phyloP scores from a whole-genome alignment of 2,797 vertebrate genomes.

The Okamejei kenojei region DNA sequence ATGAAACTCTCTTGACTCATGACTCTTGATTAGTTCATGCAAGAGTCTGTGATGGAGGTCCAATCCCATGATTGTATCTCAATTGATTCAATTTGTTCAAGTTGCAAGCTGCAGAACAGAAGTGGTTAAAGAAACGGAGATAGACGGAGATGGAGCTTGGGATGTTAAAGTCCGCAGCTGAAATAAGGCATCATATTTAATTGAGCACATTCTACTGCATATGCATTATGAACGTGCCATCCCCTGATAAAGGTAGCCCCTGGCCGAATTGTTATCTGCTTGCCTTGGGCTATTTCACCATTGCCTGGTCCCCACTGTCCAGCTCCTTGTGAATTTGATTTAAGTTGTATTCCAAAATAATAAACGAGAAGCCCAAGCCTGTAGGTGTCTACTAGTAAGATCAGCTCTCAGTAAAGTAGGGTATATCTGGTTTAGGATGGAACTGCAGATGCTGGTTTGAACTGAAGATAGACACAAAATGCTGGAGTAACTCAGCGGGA shows the following conservation, averaged over 20 bases:
- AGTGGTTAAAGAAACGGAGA: neutral
- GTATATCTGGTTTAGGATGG: neutral
- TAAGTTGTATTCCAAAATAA: neutral
- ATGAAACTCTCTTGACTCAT: too few species aligned
- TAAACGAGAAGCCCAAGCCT: neutral
- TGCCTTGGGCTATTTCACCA: neutral
- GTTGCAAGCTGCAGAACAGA: neutral
- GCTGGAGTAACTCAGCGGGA: too few species aligned
- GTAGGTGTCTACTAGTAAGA: neutral
- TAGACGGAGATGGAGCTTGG: neutral
- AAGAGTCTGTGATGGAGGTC: neutral
- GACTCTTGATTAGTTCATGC: neutral
- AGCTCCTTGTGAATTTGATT: neutral
- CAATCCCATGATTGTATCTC: neutral
- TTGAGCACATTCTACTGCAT: constrained; percentile 40
- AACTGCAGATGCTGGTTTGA: too few species aligned
- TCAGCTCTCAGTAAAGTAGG: neutral
- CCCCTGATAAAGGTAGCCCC: neutral
- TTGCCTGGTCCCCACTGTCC: neutral
- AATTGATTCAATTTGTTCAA: neutral
- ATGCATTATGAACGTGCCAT: neutral
- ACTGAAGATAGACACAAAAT: too few species aligned
- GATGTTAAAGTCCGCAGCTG: constrained; percentile 45
- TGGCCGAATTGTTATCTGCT: constrained; percentile 15
- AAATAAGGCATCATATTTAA: constrained; percentile 37